Evolutionary conservation across 1,140 invertebrate genomes (phyloP).

Genomic region (Plectrocnemia conspersa): DNA sequence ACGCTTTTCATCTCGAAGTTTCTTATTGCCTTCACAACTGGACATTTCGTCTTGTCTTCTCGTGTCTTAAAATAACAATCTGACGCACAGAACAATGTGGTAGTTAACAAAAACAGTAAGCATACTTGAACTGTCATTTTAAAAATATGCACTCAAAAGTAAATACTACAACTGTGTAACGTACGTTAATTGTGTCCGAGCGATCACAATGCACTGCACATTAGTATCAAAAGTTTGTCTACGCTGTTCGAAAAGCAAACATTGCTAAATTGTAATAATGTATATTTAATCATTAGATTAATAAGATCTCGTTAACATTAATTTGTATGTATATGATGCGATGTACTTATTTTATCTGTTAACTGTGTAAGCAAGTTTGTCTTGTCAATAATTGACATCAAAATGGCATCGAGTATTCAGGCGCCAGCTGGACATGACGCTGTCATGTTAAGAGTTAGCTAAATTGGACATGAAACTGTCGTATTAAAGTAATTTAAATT

Average conservation of each 20-base stretch:
- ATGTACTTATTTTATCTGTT: too few species aligned
- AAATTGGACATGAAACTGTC: too few species aligned
- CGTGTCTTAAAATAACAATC: neutral
- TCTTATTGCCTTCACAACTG: constrained; percentile 48
- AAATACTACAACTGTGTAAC: neutral
- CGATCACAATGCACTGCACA: neutral
- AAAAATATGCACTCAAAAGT: neutral
- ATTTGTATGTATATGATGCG: too few species aligned
- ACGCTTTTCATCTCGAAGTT: constrained; percentile 52
- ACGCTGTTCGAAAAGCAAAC: neutral
- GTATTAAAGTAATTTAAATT: too few species aligned
- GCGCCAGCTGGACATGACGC: too few species aligned
- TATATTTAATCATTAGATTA: too few species aligned
- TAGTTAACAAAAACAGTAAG: neutral
- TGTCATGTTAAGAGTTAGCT: too few species aligned
- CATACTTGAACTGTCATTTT: neutral
- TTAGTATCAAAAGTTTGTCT: neutral
- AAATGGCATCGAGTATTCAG: too few species aligned
- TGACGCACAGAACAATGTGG: neutral
- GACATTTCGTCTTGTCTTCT: constrained; percentile 33
- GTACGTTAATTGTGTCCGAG: constrained; percentile 4
- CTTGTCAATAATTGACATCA: too few species aligned
- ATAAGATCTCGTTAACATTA: too few species aligned
- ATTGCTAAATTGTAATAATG: too few species aligned
- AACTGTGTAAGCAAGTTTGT: too few species aligned